phyloP scores from a whole-genome alignment of 1,140 invertebrate species.

The Littorina saxatilis region DNA sequence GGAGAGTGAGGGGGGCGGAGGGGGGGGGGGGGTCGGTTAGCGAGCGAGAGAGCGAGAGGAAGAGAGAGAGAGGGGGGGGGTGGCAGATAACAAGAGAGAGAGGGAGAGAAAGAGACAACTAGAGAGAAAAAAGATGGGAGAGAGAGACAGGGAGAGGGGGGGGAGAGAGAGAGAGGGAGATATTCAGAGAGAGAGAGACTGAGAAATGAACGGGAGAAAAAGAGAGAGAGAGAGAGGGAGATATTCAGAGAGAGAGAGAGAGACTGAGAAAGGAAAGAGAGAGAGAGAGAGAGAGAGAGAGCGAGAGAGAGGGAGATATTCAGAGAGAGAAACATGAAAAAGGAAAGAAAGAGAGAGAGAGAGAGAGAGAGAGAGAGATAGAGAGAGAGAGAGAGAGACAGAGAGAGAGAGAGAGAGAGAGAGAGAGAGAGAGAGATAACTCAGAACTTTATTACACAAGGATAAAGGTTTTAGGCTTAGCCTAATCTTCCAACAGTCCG shows the following conservation, averaged over 20 bases:
- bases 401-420: neutral
- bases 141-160: no score
- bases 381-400: neutral
- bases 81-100: no score
- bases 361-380: neutral
- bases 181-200: no score
- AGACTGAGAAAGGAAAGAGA: neutral
- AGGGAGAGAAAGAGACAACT: no score
- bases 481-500: no score
- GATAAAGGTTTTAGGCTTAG: no score
- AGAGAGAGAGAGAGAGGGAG: neutral
- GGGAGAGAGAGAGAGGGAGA: no score
- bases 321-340: neutral
- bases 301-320: neutral
- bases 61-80: neutral
- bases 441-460: no score
- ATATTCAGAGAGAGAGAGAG: neutral
- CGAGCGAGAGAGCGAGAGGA: neutral
- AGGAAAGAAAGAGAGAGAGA: neutral
- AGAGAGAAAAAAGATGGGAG: no score
- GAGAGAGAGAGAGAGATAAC: no score
- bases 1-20: neutral
- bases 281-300: neutral
- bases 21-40: neutral
- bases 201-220: neutral